Conservation (phyloP, 2,113 vertebrate genomes). For the Chroicocephalus ridibundus region DNA sequence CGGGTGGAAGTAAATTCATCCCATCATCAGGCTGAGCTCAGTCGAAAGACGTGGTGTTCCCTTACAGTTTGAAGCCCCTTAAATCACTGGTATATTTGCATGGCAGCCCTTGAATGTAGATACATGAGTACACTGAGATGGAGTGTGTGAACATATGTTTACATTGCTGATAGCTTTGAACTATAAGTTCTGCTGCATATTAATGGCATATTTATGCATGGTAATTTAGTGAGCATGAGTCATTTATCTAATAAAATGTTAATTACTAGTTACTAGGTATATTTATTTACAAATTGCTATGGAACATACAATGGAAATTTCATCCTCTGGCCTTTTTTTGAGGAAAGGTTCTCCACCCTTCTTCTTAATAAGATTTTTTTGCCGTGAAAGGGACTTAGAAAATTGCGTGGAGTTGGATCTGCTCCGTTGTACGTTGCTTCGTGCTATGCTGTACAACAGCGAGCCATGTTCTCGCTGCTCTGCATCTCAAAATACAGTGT, state of each 20-base stretch:
- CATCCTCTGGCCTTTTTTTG: neutral
- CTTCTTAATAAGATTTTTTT: neutral
- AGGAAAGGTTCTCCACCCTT: neutral
- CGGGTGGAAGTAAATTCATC: neutral
- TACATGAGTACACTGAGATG: constrained; percentile 2
- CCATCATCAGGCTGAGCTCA: neutral
- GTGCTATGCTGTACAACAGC: too few relatives aligned
- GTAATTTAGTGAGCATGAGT: constrained; percentile 68
- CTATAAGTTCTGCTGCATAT: constrained; percentile 73
- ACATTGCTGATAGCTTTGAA: constrained; percentile 72
- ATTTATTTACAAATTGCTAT: constrained; percentile 68
- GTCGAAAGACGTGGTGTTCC: neutral
- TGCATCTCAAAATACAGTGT: neutral
- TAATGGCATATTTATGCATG: constrained; percentile 70
- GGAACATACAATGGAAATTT: constrained; percentile 41
- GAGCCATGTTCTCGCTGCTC: neutral
- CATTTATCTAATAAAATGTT: constrained; percentile 76
- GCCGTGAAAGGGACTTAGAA: neutral
- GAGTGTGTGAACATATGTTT: constrained; percentile 71
- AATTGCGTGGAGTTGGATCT: neutral
- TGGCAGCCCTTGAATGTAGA: constrained; percentile 24
- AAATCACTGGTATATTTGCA: constrained; percentile 54
- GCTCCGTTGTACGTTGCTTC: neutral
- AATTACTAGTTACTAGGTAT: constrained; percentile 73
- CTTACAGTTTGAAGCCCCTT: neutral